Base-by-base conservation (phyloP, 2,888 invertebrate species). In the Synanthedon tipuliformis region DNA sequence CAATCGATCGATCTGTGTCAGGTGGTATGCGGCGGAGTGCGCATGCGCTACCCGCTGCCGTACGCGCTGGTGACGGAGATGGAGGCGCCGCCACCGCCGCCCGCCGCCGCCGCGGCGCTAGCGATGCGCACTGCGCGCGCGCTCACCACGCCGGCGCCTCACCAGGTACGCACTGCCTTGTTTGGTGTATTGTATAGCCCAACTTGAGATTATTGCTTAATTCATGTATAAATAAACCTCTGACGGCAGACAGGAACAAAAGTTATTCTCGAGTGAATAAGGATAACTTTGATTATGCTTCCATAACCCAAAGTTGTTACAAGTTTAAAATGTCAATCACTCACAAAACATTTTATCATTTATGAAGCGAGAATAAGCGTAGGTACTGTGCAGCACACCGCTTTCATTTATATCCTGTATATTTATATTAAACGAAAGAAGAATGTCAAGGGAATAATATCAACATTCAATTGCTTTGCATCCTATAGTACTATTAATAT, bases 41-140 rank as follows among this genome's bases (percentile, higher is more conserved):
- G 95, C 75, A 95, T 99, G 95, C 92, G 95, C 60, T 99, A 99
- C 88, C 99, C 99, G 51, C 92, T 95, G 57, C 94, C 95, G 82
- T 99, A 97, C 86, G 96, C 97, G 69, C 91, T 98, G 75, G 92
- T 95, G 69, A 95, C 96, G 60, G 95, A 95, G 79, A 90, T 95
- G 90, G 96, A 95, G 83, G 91, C 93, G 68, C 66, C 61, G 66
- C 62, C 71, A 59, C 60, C 69, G 63, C 55, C 61, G 60, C 63
- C 63, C 63, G 64, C 62, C 66, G 57, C 59, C 75, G 66, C 61
- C 66, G 55, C 71, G 64, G 63, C 63, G 57, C 57, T 61, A 59
- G 64, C 61, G 61, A 50, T 41, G 61, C 60, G 67, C 23, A 62
- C 71, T 52, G 58, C 57, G 53, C 57, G 64, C 59, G 73, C 80